A percentile compares a stretch with the other conserved stretches of the same genome.
Conservation (phyloP, 2,888 invertebrate species). For the Bedellia somnulentella region DNA sequence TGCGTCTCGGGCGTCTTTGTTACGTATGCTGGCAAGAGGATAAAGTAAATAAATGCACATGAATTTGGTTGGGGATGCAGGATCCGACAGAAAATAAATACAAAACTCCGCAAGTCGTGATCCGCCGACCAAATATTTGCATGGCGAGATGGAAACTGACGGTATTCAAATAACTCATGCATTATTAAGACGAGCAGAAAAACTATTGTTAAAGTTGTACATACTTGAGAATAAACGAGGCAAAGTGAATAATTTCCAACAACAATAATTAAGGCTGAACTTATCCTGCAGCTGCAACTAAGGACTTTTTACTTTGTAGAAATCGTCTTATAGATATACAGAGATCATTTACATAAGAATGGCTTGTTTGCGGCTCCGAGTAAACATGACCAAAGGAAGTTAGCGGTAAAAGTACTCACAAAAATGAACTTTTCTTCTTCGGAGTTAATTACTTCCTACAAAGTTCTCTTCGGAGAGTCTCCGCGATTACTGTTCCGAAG, state of each 20-base stretch:
- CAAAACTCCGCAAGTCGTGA: constrained; percentile 15
- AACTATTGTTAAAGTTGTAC: too few relatives aligned
- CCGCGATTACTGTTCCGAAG: too few relatives aligned
- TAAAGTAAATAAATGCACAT: constrained; percentile 52
- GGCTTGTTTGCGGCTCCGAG: constrained; percentile 22
- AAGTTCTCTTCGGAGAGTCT: too few relatives aligned
- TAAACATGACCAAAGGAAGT: constrained; percentile 15
- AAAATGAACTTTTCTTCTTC: constrained; percentile 21
- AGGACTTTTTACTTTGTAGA: too few relatives aligned
- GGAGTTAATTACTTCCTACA: constrained; percentile 27
- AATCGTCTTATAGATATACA: too few relatives aligned
- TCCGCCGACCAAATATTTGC: constrained; percentile 29
- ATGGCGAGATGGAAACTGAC: constrained; percentile 25
- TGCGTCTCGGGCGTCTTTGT: constrained; percentile 13
- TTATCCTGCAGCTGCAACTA: too few relatives aligned
- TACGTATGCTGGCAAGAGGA: constrained; percentile 20
- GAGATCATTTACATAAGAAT: constrained; percentile 34
- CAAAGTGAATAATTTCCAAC: too few relatives aligned
- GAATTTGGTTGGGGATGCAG: constrained; percentile 44
- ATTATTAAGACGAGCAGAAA: too few relatives aligned
- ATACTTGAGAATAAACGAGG: too few relatives aligned
- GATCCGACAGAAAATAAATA: constrained; percentile 23
- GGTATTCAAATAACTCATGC: neutral
- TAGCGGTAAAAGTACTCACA: constrained; percentile 11
- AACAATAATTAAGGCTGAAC: too few relatives aligned